Conservation (phyloP, 2,113 vertebrate species). For the Propithecus coquereli region DNA sequence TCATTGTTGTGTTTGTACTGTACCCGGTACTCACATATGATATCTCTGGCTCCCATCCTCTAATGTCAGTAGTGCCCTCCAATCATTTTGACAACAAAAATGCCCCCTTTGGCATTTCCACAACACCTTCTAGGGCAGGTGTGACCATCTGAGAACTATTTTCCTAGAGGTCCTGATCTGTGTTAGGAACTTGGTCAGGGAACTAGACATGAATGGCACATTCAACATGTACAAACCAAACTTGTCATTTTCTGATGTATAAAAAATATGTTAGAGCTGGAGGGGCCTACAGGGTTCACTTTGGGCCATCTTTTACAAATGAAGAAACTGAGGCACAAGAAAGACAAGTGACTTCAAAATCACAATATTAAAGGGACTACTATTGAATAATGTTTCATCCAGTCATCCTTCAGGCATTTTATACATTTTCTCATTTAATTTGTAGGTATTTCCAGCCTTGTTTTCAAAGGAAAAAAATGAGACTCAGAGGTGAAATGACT, state of each 20-base stretch:
- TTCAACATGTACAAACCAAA: not conserved
- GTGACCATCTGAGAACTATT: not conserved
- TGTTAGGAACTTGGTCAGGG: not conserved
- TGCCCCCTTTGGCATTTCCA: not conserved
- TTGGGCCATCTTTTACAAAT: not conserved
- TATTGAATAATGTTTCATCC: not conserved
- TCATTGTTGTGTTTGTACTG: not conserved
- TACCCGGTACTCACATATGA: too few species aligned
- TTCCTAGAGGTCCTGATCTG: not conserved
- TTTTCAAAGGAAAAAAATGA: not conserved
- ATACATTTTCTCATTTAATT: not conserved
- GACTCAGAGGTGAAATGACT: not conserved
- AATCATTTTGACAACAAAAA: not conserved
- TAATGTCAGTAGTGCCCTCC: not conserved
- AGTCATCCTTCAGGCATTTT: not conserved
- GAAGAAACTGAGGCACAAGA: not conserved
- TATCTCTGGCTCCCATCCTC: not conserved
- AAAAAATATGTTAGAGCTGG: not conserved
- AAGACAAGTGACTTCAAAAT: not conserved
- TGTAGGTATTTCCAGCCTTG: not conserved
- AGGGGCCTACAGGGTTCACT: not conserved
- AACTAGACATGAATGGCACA: not conserved
- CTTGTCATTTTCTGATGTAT: not conserved
- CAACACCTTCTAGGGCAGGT: not conserved
- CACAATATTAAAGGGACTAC: not conserved